A percentile compares a stretch with the other conserved stretches of the same genome.
These are phyloP conservation scores for Meta bourneti DNA, from an alignment of 2,888 invertebrate species.

Conservation along the genomic window DNA sequence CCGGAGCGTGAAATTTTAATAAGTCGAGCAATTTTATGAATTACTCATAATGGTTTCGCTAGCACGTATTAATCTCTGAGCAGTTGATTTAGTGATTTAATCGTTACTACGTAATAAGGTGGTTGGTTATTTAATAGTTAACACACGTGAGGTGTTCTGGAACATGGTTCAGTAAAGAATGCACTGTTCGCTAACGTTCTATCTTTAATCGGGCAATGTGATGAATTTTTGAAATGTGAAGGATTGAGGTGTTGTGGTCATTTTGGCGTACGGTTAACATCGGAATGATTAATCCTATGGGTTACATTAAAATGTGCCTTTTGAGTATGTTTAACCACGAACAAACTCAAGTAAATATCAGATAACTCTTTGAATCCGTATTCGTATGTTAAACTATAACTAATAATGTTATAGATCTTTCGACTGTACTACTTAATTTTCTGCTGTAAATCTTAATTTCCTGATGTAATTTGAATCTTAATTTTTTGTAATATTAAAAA, in stretches of 20 bases:
- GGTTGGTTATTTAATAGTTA: slow-evolving; percentile 13
- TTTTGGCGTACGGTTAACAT: neutral
- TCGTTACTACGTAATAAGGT: slow-evolving; percentile 28
- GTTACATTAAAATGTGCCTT: neutral
- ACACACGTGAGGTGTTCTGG: neutral
- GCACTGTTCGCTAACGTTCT: neutral
- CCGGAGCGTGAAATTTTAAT: slow-evolving; percentile 15
- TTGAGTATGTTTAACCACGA: neutral
- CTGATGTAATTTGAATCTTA: no score
- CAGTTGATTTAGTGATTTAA: slow-evolving; percentile 44
- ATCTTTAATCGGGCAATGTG: neutral
- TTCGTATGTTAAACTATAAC: no score
- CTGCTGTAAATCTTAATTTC: no score
- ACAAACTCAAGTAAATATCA: no score
- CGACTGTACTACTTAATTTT: no score
- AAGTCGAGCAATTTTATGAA: slow-evolving; percentile 39
- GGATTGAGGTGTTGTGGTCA: neutral
- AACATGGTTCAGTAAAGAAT: neutral
- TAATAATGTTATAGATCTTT: no score
- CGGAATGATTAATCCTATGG: neutral
- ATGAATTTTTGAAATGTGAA: neutral
- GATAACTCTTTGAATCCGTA: no score
- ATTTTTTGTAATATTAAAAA: no score
- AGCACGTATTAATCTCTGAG: slow-evolving; percentile 31
- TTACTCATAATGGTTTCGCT: slow-evolving; percentile 49